Evolutionary conservation across 35 echinoderm and acorn worm species (phyloP).

Genomic region (Apostichopus parvimensis): DNA sequence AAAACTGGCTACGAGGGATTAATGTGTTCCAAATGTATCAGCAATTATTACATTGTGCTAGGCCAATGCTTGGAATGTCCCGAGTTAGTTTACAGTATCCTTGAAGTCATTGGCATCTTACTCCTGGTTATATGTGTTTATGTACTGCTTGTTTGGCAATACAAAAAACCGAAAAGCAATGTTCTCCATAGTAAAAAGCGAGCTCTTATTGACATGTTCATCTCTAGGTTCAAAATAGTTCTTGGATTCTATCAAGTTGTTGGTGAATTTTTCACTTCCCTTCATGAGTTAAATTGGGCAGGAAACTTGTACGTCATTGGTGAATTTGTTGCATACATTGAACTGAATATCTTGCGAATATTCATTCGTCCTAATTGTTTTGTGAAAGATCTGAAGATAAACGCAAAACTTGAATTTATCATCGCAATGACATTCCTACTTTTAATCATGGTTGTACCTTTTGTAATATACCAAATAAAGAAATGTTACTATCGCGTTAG

Average conservation of each 20-base stretch:
- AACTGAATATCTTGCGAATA: conserved; percentile 3
- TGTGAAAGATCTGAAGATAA: background rate
- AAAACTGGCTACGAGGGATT: background rate
- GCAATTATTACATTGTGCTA: background rate
- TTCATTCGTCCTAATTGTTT: background rate
- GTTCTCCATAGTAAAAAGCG: background rate
- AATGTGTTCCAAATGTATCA: background rate
- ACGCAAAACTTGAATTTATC: background rate
- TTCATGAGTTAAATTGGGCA: conserved; percentile 37
- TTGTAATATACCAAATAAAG: no score
- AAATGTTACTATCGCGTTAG: background rate
- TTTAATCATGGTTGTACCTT: no score
- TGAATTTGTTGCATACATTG: background rate
- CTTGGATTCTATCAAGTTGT: conserved; percentile 29
- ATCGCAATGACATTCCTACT: background rate
- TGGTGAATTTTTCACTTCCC: conserved; percentile 8
- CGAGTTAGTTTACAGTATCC: background rate
- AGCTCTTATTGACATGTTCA: conserved; percentile 1
- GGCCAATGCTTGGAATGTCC: background rate
- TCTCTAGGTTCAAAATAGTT: background rate
- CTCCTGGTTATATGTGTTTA: background rate
- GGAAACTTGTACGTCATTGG: background rate
- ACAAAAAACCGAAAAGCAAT: background rate
- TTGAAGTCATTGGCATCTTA: background rate
- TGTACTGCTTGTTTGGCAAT: background rate